phyloP scores from a whole-genome alignment of 2,113 vertebrate genomes.

The Sinocyclocheilus anshuiensis region DNA sequence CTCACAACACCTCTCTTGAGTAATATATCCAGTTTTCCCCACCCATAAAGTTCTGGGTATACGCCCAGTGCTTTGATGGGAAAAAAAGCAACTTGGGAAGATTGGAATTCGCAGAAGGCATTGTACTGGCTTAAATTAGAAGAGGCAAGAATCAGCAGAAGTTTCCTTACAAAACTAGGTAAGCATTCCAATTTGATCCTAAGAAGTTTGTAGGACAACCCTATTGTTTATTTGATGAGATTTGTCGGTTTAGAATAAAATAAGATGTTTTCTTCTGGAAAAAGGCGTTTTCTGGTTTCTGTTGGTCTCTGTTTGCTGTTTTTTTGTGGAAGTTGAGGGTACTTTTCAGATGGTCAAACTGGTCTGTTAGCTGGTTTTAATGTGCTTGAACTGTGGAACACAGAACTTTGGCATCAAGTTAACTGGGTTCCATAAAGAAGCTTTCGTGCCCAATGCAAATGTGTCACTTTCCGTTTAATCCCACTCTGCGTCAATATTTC shows the following conservation, averaged over 20 bases:
- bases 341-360: not conserved
- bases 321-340: not conserved
- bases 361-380: not conserved
- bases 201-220: not conserved
- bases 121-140: slow-evolving; percentile 58
- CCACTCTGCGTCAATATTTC: slow-evolving; percentile 60
- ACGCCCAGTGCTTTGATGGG: slow-evolving; percentile 73
- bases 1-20: slow-evolving; percentile 36
- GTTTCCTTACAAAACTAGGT: slow-evolving; percentile 23
- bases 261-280: not conserved
- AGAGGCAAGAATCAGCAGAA: not conserved
- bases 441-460: not conserved
- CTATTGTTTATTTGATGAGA: not conserved
- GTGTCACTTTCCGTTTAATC: slow-evolving; percentile 48
- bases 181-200: slow-evolving; percentile 12
- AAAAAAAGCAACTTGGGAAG: slow-evolving; percentile 62
- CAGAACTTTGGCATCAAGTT: not conserved
- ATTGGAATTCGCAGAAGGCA: slow-evolving; percentile 70
- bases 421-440: not conserved
- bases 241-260: not conserved
- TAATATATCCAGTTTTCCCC: slow-evolving; percentile 46
- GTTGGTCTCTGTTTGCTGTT: not conserved
- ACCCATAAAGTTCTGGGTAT: slow-evolving; percentile 65
- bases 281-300: not conserved
- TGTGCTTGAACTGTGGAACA: not conserved